Base-by-base conservation (phyloP, 2,888 invertebrate genomes). In the Drosophila neonasuta region DNA sequence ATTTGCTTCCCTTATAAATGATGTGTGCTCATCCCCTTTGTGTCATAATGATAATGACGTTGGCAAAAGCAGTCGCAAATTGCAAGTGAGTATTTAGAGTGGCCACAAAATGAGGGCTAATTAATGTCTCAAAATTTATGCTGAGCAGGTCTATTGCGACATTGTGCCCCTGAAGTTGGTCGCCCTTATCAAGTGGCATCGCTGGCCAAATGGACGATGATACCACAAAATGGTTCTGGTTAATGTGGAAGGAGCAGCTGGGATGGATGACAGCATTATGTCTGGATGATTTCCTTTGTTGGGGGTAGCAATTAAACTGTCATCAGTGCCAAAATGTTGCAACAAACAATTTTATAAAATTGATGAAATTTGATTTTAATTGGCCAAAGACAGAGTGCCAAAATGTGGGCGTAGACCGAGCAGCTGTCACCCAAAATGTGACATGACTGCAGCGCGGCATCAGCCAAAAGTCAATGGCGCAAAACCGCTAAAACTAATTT, bases 311-410 rank as follows among this genome's bases (percentile, higher is more conserved):
- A 84, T 84, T 84, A 84, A 84, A 84, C 74, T 85, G 83, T 83
- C 83, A 84, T 84, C 83, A 84, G 87, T 64, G 71, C 41, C 58
- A 59, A 63, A 72, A 68, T 60, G 65, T 73, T 73, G 65, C 67
- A 63, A 51, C 64, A 51, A 61, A 36, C 36, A 59, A 71, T 68
- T 65, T 79, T 79, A 71, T 59, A 64, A 74, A 74, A 73, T 69
- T 69, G 70, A 68, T 75, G 62, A 81, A 84, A 84, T 84, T 84
- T 83, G 84, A 83, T 84, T 84, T 84, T 84, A 84, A 86, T 84
- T 84, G 84, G 76, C 59, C 77, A 69, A 79, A 82, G 79, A 73
- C 72, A 70, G 63, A 71, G 69, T 73, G 71, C 54, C 65, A 56
- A 62, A 72, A 69, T 64, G 73, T 74, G 74, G 76, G 77, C 68